A percentile compares a stretch with the other conserved stretches of the same genome.
phyloP scores from a whole-genome alignment of 2,113 vertebrate species.

The Porphyrio hochstetteri region DNA sequence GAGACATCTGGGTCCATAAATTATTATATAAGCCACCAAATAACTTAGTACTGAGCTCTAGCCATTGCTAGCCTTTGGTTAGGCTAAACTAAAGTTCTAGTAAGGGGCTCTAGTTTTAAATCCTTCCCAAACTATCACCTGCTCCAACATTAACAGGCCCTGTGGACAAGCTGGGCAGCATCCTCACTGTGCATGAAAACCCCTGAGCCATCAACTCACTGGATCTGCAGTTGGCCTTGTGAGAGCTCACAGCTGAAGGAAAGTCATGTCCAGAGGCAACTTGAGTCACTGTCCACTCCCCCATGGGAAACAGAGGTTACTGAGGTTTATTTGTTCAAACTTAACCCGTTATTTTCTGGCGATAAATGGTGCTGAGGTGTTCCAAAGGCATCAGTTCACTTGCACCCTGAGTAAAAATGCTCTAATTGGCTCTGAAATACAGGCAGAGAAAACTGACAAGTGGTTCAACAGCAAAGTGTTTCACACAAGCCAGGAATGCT shows the following conservation, averaged over 20 bases:
- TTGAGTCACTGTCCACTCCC: neutral
- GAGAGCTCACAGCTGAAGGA: neutral
- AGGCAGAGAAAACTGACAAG: neutral
- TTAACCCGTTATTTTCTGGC: neutral
- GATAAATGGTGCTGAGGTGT: neutral
- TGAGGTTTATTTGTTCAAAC: neutral
- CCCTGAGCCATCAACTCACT: neutral
- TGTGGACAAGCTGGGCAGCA: neutral
- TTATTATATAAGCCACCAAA: neutral
- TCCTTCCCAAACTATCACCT: neutral
- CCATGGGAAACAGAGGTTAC: neutral
- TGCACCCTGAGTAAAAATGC: neutral
- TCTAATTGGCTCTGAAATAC: neutral
- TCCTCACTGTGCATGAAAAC: accelerated
- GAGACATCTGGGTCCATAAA: neutral
- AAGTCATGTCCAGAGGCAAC: neutral
- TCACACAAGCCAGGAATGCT: accelerated
- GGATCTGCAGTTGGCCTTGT: neutral
- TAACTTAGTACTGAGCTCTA: neutral
- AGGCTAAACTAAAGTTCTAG: neutral
- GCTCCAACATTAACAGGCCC: neutral
- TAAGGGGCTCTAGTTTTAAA: neutral
- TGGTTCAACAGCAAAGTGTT: neutral
- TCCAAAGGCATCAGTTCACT: neutral
- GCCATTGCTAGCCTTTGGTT: neutral